phyloP scores from a whole-genome alignment of 2,113 vertebrate species.

The Pelusios castaneus region DNA sequence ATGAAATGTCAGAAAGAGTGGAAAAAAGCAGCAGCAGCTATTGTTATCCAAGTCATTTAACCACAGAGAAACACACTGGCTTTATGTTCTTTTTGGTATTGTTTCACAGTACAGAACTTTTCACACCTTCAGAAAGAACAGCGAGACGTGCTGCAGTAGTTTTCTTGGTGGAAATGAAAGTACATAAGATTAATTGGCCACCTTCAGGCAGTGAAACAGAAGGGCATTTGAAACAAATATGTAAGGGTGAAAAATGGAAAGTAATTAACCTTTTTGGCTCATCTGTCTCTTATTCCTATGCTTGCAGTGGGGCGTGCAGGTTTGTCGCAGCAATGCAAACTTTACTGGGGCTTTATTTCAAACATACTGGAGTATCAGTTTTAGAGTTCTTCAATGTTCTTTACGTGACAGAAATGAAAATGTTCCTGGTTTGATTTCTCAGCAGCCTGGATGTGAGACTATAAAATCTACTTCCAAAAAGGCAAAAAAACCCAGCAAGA shows the following conservation, averaged over 20 bases:
- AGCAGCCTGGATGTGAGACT: background rate
- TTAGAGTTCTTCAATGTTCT: background rate
- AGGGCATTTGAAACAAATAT: conserved; percentile 65
- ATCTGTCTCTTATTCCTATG: conserved; percentile 11
- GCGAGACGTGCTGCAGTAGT: background rate
- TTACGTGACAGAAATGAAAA: background rate
- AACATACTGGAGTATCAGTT: background rate
- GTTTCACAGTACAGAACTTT: background rate
- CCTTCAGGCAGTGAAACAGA: conserved; percentile 42
- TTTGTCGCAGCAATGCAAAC: conserved; percentile 44
- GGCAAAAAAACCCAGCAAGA: background rate
- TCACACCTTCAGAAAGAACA: background rate
- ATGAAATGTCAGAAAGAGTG: background rate
- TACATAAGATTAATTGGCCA: conserved; percentile 53
- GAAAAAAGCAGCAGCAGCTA: background rate
- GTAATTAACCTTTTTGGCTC: conserved; percentile 66
- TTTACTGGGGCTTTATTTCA: background rate
- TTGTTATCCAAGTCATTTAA: background rate
- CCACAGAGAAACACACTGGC: background rate
- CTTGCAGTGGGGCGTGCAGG: background rate
- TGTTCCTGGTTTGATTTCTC: background rate
- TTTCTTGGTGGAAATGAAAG: conserved; percentile 42
- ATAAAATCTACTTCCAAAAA: conserved; percentile 24
- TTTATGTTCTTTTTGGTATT: background rate
- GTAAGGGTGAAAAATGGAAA: conserved; percentile 62